phyloP scores from a whole-genome alignment of 2,888 invertebrate species.

The Ornithoptera alexandrae region DNA sequence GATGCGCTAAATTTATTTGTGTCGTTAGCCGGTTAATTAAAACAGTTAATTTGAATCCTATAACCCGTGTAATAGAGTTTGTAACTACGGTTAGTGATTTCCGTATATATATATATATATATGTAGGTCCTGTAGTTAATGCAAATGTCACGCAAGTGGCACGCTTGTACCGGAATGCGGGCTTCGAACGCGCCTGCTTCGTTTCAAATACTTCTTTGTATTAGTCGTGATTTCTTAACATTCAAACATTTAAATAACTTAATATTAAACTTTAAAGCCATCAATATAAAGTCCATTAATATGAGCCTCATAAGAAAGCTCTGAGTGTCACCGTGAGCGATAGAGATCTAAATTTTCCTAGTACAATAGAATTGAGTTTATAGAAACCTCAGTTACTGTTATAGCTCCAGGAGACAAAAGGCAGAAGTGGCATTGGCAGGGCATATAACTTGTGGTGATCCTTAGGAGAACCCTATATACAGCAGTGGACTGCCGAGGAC shows the following conservation, averaged over 20 bases:
- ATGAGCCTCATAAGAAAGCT: too few species aligned
- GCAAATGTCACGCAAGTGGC: slow-evolving; percentile 63
- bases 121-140: slow-evolving; percentile 44
- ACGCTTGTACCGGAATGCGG: slow-evolving; percentile 60
- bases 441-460: too few species aligned
- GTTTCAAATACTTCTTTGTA: slow-evolving; percentile 47
- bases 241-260: slow-evolving; percentile 33
- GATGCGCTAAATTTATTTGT: slow-evolving; percentile 18
- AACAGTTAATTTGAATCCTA: slow-evolving; percentile 33
- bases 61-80: slow-evolving; percentile 31
- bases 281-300: slow-evolving; percentile 26
- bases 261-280: slow-evolving; percentile 31
- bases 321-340: too few species aligned
- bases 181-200: slow-evolving; percentile 45
- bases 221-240: slow-evolving; percentile 30
- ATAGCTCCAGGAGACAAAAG: too few species aligned
- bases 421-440: too few species aligned
- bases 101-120: slow-evolving; percentile 26
- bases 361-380: too few species aligned
- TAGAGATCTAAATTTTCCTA: too few species aligned
- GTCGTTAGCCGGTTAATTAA: slow-evolving; percentile 5
- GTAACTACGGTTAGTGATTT: slow-evolving; percentile 31
- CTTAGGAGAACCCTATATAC: too few species aligned
- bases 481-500: too few species aligned
- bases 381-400: too few species aligned